Conservation (phyloP, 2,113 vertebrate genomes). For the Lasiurus borealis region DNA sequence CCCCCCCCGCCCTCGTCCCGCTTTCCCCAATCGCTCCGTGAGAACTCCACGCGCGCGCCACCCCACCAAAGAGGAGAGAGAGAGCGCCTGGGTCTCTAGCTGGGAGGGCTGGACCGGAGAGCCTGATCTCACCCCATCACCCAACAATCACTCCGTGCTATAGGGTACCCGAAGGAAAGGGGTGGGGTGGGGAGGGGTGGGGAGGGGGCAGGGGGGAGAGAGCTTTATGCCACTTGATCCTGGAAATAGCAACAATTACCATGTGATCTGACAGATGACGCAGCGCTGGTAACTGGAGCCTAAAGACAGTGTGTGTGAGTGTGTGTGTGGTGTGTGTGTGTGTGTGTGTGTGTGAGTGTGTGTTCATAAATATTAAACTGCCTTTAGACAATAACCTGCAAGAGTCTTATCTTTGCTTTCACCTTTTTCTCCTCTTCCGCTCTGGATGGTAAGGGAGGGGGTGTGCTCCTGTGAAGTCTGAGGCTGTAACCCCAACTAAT, state of each 20-base stretch:
- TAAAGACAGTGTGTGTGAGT: constrained; percentile 78
- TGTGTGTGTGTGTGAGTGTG: constrained; percentile 33
- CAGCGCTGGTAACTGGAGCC: constrained; percentile 90
- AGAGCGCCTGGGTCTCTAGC: too few species aligned
- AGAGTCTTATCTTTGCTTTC: constrained; percentile 65
- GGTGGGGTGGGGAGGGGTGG: constrained; percentile 62
- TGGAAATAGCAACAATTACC: constrained; percentile 91
- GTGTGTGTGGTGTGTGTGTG: too few species aligned
- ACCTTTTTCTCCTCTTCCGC: background rate
- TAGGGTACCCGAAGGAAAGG: constrained; percentile 75
- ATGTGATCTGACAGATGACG: constrained; percentile 90
- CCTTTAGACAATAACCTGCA: constrained; percentile 71
- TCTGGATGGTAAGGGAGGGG: background rate
- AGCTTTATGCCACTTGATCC: constrained; percentile 86
- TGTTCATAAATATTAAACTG: constrained; percentile 85
- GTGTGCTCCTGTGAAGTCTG: background rate
- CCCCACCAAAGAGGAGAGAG: constrained; percentile 40
- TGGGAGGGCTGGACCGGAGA: too few species aligned
- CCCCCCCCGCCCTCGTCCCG: constrained; percentile 74
- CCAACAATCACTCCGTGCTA: constrained; percentile 60
- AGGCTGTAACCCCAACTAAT: background rate
- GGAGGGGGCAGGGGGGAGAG: constrained; percentile 57
- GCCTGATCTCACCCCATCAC: constrained; percentile 78
- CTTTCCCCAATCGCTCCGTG: constrained; percentile 81
- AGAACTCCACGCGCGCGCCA: constrained; percentile 59